Base-by-base conservation (phyloP, 1,140 invertebrate genomes). In the Aphis craccivora region DNA sequence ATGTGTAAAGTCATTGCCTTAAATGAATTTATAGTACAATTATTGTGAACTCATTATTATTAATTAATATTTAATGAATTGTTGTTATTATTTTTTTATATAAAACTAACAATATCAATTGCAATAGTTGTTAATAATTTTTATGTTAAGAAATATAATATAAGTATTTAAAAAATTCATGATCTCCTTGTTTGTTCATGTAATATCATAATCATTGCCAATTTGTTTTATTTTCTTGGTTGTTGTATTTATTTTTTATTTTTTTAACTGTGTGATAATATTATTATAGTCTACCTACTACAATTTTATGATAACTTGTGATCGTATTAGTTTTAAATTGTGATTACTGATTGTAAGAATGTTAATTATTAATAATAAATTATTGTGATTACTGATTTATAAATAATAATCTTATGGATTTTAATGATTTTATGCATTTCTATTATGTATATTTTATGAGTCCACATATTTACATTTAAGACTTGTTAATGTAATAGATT, bases 311-410 rank as follows among this genome's bases (percentile, higher is more conserved):
- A 76, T 76, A 76, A 76, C 18, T 76, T n/a, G n/a, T 76, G 30
- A 76, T n/a, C 22, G 60, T n/a, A 76, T 76, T 35, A 35, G n/a
- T 76, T 76, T 76, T 18, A 76, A 76, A 76, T 76, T 76, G 60
- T 76, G 18, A 76, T 76, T 76, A n/a, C n/a, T 76, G 11, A 76
- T 76, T 76, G 18, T 76, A 76, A 18, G 60, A 76, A 76, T 76
- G 60, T 76, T 76, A 76, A n/a, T 76, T 76, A 76, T 76, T 76
- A 76, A n/a, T 76, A n/a, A 76, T 76, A 76, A 76, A 76, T n/a
- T 76, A 76, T 76, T 76, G 60, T 76, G 60, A 76, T 76, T 18
- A 76, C 60, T 76, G 30, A 76, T 35, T 76, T 76, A 76, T 76
- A n/a, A 76, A 76, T 18, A n/a, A 76, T 76, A 76, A 76, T 76